Evolutionary conservation across 1,140 invertebrate genomes (phyloP).

Genomic region (Achatina immaculata): DNA sequence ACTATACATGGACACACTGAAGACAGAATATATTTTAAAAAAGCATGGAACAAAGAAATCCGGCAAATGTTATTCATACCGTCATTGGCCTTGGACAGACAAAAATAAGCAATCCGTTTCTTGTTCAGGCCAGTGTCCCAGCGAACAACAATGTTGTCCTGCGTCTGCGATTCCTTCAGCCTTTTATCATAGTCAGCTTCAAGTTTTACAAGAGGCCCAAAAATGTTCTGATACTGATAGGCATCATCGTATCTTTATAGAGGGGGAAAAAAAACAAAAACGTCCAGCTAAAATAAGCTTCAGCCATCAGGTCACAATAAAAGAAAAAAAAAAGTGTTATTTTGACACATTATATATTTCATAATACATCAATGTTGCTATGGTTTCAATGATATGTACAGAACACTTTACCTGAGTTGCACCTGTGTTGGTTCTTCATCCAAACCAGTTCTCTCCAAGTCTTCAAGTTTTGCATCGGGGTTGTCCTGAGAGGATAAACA

Average conservation of each 20-base stretch:
- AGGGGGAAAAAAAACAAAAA: too few species aligned
- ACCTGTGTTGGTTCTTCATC: constrained; percentile 98
- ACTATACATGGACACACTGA: too few species aligned
- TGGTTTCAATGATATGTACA: too few species aligned
- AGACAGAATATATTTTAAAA: too few species aligned
- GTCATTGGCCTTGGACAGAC: constrained; percentile 96
- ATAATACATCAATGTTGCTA: too few species aligned
- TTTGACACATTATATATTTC: too few species aligned
- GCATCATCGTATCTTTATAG: constrained; percentile 92
- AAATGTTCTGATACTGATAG: constrained; percentile 99
- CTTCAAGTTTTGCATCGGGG: constrained; percentile 96
- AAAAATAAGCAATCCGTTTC: constrained; percentile 96
- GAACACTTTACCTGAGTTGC: constrained; percentile 77
- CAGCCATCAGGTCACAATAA: too few species aligned
- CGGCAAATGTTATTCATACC: too few species aligned
- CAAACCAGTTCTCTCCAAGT: constrained; percentile 96
- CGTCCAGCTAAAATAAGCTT: too few species aligned
- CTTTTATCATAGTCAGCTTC: constrained; percentile 99
- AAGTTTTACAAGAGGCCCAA: constrained; percentile 95
- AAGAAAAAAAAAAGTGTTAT: too few species aligned
- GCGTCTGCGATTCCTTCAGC: constrained; percentile 97
- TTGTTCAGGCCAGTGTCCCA: constrained; percentile 99
- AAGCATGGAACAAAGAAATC: too few species aligned
- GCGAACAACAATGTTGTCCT: constrained; percentile 97
- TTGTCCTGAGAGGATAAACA: constrained; percentile 79